Conservation (phyloP, 1,140 invertebrate species). For the Aradophagus sp. region DNA sequence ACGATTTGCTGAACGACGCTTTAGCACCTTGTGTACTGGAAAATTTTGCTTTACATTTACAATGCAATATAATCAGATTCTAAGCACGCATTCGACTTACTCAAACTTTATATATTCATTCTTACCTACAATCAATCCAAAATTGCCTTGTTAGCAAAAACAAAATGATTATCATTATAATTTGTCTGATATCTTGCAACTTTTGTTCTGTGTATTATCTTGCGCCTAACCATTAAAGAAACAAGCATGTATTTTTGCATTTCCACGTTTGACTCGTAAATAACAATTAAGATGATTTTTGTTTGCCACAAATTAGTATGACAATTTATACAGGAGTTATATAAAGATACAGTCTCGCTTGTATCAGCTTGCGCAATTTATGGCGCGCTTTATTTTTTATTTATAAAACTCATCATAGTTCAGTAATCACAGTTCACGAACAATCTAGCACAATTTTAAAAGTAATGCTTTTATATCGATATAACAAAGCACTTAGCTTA, state of each 20-base stretch:
- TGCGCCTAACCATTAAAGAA: too few species aligned
- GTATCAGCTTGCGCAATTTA: constrained; percentile 10
- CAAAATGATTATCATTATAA: constrained; percentile 56
- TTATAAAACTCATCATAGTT: too few species aligned
- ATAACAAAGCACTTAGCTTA: too few species aligned
- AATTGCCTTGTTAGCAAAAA: constrained; percentile 74
- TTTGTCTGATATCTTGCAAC: constrained; percentile 29
- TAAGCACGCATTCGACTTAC: constrained; percentile 31
- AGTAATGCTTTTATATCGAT: too few species aligned
- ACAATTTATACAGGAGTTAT: constrained; percentile 1
- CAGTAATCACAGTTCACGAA: too few species aligned
- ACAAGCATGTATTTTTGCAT: constrained; percentile 9
- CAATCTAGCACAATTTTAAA: too few species aligned
- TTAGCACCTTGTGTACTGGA: constrained; percentile 75
- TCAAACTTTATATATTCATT: constrained; percentile 45
- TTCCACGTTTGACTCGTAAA: constrained; percentile 13
- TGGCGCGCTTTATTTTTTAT: too few species aligned
- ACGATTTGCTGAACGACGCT: constrained; percentile 82
- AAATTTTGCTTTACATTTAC: constrained; percentile 65
- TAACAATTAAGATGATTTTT: constrained; percentile 11
- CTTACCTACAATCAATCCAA: constrained; percentile 77
- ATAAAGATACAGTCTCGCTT: background rate
- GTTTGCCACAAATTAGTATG: too few species aligned
- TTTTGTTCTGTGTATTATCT: too few species aligned
- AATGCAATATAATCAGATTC: constrained; percentile 62